phyloP scores from a whole-genome alignment of 37 sponge, comb jelly and placozoan species.

The Spongia lamella region DNA sequence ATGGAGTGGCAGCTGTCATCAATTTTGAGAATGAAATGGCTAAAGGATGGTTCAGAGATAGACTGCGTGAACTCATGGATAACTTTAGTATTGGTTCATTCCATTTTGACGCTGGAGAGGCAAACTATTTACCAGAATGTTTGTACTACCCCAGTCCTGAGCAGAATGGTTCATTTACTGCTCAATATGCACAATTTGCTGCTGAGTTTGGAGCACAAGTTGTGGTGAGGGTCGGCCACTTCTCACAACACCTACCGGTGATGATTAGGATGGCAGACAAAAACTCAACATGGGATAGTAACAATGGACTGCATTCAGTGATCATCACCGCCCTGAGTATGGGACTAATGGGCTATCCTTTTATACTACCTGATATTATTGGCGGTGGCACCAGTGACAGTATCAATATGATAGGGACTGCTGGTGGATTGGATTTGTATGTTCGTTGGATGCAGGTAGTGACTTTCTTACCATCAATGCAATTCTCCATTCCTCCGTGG shows the following conservation, averaged over 20 bases:
- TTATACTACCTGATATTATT: slow-evolving; percentile 71
- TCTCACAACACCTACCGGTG: slow-evolving; percentile 58
- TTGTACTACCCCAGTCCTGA: slow-evolving; percentile 33
- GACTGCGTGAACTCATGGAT: slow-evolving; percentile 32
- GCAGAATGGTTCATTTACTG: slow-evolving; percentile 30
- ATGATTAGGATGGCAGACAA: slow-evolving; percentile 62
- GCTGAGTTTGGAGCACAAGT: not conserved
- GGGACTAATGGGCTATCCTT: slow-evolving; percentile 80
- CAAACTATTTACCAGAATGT: slow-evolving; percentile 76
- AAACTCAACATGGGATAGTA: slow-evolving; percentile 54
- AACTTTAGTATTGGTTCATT: slow-evolving; percentile 35
- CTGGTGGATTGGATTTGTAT: slow-evolving; percentile 55
- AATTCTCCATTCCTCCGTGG: slow-evolving; percentile 82
- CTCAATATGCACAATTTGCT: slow-evolving; percentile 57
- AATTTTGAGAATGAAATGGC: slow-evolving; percentile 47
- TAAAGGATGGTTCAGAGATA: slow-evolving; percentile 9
- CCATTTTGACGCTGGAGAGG: slow-evolving; percentile 82
- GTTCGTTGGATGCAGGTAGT: slow-evolving; percentile 78
- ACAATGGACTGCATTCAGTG: slow-evolving; percentile 76
- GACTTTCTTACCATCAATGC: slow-evolving; percentile 82
- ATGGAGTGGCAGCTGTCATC: slow-evolving; percentile 70
- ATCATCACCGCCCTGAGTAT: slow-evolving; percentile 70
- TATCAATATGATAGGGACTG: not conserved
- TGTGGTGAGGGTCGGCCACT: slow-evolving; percentile 76
- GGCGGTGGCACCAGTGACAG: slow-evolving; percentile 48